phyloP scores from a whole-genome alignment of 2,113 vertebrate species.

The Glaucomys volans region DNA sequence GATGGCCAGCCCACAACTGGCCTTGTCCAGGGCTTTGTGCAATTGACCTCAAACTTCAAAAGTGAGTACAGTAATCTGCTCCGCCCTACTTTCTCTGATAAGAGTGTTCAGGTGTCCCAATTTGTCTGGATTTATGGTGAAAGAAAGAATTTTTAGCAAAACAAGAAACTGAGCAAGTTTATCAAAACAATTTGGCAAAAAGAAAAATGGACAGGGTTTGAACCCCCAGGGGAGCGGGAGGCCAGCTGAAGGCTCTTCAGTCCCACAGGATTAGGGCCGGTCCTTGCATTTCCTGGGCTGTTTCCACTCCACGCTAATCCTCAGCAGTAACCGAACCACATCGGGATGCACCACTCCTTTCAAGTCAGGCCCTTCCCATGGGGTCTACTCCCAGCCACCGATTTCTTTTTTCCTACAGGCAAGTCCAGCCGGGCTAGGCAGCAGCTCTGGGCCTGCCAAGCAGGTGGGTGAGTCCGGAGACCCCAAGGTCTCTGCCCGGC shows the following conservation, averaged over 20 bases:
- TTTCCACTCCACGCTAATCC: not conserved
- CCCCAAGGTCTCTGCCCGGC: not conserved
- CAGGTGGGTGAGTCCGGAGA: rapidly evolving
- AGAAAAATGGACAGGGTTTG: not conserved
- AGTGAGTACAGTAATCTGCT: not conserved
- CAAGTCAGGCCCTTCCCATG: not conserved
- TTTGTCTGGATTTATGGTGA: not conserved
- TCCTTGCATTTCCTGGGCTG: not conserved
- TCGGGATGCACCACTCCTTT: not conserved
- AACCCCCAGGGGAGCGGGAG: not conserved
- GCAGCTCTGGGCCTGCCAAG: rapidly evolving
- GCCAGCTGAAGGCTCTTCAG: not conserved
- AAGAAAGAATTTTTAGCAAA: not conserved
- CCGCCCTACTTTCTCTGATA: not conserved
- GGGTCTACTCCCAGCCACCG: not conserved
- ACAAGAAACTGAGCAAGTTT: not conserved
- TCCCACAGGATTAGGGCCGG: not conserved
- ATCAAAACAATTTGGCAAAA: slow-evolving; percentile 9
- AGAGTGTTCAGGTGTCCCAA: not conserved
- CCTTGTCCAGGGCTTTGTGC: not conserved
- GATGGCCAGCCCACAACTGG: not conserved
- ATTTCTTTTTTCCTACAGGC: not conserved
- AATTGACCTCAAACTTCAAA: not conserved
- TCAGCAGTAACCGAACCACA: not conserved
- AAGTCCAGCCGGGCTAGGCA: not conserved